These are phyloP conservation scores for Aphrophora alni DNA, from an alignment of 2,888 invertebrate species.

Conservation along the genomic window DNA sequence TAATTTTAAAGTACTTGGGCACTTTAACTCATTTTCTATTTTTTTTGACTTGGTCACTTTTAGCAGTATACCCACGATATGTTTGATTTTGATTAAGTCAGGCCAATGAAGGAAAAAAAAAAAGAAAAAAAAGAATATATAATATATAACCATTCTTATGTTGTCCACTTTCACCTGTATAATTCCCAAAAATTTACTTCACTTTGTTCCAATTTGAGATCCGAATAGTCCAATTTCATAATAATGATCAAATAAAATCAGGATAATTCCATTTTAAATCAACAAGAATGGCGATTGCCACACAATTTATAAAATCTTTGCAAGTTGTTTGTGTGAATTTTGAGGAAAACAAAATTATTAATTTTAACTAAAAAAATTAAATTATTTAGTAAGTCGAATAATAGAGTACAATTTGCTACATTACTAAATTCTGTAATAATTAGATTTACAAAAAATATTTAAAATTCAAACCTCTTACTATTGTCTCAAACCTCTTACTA, in stretches of 20 bases:
- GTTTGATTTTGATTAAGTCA: no score
- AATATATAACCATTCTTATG: no score
- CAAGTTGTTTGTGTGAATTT: constrained; percentile 7
- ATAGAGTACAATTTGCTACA: not conserved
- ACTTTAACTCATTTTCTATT: no score
- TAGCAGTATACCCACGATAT: no score
- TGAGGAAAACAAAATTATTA: not conserved
- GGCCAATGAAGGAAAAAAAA: no score
- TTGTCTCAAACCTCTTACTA: no score
- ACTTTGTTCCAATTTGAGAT: not conserved
- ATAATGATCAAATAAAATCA: not conserved
- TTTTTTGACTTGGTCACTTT: no score
- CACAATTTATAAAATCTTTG: not conserved
- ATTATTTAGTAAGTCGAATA: not conserved
- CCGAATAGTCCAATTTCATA: not conserved
- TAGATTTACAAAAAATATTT: constrained; percentile 42
- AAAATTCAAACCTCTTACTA: no score
- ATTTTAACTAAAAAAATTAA: constrained; percentile 23
- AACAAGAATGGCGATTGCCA: not conserved
- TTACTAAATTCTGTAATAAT: not conserved
- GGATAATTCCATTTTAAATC: not conserved
- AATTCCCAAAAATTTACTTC: not conserved
- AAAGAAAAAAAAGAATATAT: no score
- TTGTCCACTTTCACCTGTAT: not conserved
- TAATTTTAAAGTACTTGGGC: no score